These are phyloP conservation scores for Hyppa rectilinea DNA, from an alignment of 2,888 invertebrate genomes.

Conservation along the genomic window DNA sequence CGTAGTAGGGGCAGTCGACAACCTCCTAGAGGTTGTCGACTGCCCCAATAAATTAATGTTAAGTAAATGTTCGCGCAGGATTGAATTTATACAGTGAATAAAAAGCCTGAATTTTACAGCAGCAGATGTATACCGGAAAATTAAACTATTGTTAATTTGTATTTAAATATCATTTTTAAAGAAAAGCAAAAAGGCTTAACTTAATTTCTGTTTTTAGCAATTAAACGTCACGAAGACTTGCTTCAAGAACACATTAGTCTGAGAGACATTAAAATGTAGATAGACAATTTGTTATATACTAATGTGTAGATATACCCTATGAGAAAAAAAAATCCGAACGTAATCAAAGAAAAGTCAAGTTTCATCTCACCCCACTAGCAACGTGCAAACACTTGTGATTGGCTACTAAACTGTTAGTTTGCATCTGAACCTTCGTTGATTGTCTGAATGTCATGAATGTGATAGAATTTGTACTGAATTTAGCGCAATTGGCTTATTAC, in stretches of 20 bases:
- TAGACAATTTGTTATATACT: too few relatives aligned
- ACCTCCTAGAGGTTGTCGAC: too few relatives aligned
- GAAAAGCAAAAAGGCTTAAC: not conserved
- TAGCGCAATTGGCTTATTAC: conserved; percentile 69
- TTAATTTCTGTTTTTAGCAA: not conserved
- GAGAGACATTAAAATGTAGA: not conserved
- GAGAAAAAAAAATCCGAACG: not conserved
- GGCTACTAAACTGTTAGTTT: conserved; percentile 55
- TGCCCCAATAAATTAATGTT: too few relatives aligned
- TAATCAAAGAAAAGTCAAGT: conserved; percentile 31
- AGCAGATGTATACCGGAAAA: too few relatives aligned
- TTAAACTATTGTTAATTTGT: not conserved
- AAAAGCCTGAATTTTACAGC: not conserved
- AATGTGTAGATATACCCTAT: not conserved
- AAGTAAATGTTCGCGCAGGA: too few relatives aligned
- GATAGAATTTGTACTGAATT: conserved; percentile 39
- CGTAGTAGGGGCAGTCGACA: too few relatives aligned
- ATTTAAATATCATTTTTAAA: not conserved
- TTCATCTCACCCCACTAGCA: conserved; percentile 27
- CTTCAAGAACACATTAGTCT: not conserved
- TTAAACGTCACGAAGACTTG: not conserved
- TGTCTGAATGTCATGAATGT: conserved; percentile 50
- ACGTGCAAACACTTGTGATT: conserved; percentile 49
- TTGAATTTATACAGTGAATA: not conserved
- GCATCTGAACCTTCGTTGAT: conserved; percentile 48